Percentiles rank a stretch among this genome's conserved stretches.
Conservation (phyloP, 2,888 invertebrate species). For the Cynaeus angustus region DNA sequence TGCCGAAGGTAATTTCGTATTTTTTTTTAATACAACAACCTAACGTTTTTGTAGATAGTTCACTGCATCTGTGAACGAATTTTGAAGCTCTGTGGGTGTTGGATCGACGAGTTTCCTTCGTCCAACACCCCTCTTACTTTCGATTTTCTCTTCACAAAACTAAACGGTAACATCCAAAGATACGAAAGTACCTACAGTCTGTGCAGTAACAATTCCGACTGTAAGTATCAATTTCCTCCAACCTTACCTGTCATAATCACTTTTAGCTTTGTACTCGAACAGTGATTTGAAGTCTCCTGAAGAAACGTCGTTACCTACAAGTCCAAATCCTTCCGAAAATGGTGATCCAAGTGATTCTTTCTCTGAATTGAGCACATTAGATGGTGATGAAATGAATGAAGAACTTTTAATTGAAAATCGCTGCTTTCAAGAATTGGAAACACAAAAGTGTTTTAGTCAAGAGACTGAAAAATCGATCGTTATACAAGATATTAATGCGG, state of each 20-base stretch:
- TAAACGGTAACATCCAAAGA: constrained; percentile 61
- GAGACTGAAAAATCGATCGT: constrained; percentile 62
- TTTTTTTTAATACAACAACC: too few species aligned
- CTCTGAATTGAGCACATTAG: constrained; percentile 65
- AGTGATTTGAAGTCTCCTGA: constrained; percentile 58
- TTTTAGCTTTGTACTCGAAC: constrained; percentile 58
- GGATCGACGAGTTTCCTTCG: constrained; percentile 75
- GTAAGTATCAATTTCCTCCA: constrained; percentile 60
- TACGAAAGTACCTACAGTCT: constrained; percentile 67
- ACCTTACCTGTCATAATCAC: neutral
- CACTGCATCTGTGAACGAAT: constrained; percentile 86
- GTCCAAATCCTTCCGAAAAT: constrained; percentile 66
- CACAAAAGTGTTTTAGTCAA: constrained; percentile 67
- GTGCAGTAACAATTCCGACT: constrained; percentile 63
- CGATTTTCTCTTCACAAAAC: constrained; percentile 72
- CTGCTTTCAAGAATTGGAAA: constrained; percentile 74
- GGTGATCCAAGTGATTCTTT: constrained; percentile 62
- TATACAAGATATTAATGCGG: constrained; percentile 62
- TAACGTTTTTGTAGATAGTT: constrained; percentile 83
- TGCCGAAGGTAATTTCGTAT: constrained; percentile 81
- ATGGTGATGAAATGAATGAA: constrained; percentile 72
- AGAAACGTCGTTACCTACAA: constrained; percentile 61
- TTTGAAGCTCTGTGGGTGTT: constrained; percentile 80
- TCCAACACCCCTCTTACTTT: constrained; percentile 76
- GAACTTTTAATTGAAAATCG: constrained; percentile 72